Evolutionary conservation across 2,113 vertebrate genomes (phyloP).

Genomic region (Eretmochelys imbricata): DNA sequence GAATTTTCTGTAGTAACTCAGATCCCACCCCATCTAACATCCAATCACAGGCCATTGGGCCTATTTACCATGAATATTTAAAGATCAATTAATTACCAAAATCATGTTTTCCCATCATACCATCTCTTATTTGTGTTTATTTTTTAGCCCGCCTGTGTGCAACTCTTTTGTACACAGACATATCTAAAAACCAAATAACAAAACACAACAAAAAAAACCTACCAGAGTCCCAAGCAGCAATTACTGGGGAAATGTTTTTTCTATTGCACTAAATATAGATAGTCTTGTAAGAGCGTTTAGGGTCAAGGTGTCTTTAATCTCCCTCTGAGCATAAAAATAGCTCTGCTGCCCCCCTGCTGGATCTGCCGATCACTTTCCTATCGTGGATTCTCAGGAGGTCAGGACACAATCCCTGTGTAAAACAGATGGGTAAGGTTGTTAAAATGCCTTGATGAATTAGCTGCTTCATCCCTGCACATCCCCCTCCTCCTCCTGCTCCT

Average conservation of each 20-base stretch:
- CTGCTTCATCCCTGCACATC: neutral
- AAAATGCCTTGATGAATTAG: neutral
- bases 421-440: neutral
- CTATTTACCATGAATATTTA: too few species aligned
- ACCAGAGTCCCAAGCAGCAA: neutral
- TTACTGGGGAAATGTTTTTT: neutral
- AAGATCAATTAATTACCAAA: too few species aligned
- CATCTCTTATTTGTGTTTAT: neutral
- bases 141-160: constrained; percentile 30
- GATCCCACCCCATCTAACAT: too few species aligned
- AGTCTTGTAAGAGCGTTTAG: neutral
- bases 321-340: neutral
- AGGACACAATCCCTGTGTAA: neutral
- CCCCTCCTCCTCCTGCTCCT: neutral
- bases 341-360: neutral
- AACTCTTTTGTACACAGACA: neutral
- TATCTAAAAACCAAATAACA: neutral
- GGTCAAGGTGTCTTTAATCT: neutral
- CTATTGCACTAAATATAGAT: neutral
- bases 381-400: neutral
- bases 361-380: neutral
- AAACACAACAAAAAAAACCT: neutral
- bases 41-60: too few species aligned
- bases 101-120: too few species aligned
- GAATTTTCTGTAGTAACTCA: too few species aligned